Base-by-base conservation (phyloP, 53 echinoderm and acorn worm genomes). In the Apostichopus leukothele region DNA sequence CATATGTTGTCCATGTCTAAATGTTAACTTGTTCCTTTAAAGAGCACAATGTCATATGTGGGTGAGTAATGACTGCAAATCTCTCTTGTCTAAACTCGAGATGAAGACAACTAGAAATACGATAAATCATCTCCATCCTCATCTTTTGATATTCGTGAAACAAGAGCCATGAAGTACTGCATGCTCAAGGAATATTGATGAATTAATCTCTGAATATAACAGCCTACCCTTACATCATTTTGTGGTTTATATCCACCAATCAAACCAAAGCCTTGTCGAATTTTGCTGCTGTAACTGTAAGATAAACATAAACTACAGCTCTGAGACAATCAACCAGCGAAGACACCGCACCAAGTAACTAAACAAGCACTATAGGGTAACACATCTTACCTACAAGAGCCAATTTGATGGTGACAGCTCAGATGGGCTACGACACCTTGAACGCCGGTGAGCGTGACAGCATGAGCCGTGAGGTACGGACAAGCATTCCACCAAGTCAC, bases 321-420 rank as follows among this genome's bases (percentile, higher is more conserved):
- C 55, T 9, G 55, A 6, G 55, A 55, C 9, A 55, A 7, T 55
- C 9, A 9, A 55, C 55, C 57, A 57, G 8, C 57, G 57, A 57
- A 57, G 57, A 1, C 57, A 9, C 10, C 4, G 57, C 10, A 57
- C 57, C 57, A 57, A 57, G 57, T 57, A 5, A 7, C 57, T 10
- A 10, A 57, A 57, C 10, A 57, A 9, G 57, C 8, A 10, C 57
- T 57, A 10, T 57, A 9, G 57, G 57, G 57, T 18, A 71, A 71
- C 71, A 5, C 18, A 71, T 59, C 60, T 22, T 81, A 54, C 18
- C 81, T 7, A 59, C 81, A 23, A 23, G 60, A 81, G 81, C 5
- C 60, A 54, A 81, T 54, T 81, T 81, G 81, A 59, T 81, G 54
- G 54, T 81, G 81, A 81, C 81, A 81, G 54, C 55, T 81, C 81